Percentiles rank a stretch among this genome's conserved stretches.
These are phyloP conservation scores for Dendrocincla fuliginosa DNA, from an alignment of 2,797 vertebrate genomes.

Conservation along the genomic window DNA sequence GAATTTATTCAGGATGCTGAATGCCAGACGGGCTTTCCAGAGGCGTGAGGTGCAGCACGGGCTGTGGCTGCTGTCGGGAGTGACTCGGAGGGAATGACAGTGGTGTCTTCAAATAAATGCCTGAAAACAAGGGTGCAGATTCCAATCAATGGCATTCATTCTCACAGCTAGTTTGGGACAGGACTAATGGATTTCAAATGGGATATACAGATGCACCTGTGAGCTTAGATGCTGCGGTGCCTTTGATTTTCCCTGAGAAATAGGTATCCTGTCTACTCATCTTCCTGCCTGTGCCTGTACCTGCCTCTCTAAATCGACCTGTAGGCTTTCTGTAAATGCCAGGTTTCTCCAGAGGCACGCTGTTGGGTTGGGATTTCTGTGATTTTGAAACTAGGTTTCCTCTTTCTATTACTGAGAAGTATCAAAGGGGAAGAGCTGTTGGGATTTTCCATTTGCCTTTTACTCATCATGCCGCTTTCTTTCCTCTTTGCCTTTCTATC, in stretches of 20 bases:
- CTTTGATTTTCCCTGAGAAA: background rate
- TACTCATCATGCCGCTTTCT: background rate
- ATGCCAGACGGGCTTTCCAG: background rate
- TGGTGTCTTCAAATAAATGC: background rate
- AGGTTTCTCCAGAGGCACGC: background rate
- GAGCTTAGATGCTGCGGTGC: background rate
- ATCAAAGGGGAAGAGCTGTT: slow-evolving; percentile 21
- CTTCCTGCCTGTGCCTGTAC: rapidly evolving
- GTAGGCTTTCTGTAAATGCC: background rate
- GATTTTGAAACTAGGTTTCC: slow-evolving; percentile 38
- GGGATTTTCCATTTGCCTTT: slow-evolving; percentile 52
- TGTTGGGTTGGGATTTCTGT: background rate
- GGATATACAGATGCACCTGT: background rate
- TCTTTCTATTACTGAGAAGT: background rate
- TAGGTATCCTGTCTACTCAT: background rate
- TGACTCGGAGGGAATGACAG: background rate
- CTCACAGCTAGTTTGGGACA: background rate
- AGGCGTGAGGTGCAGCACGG: background rate
- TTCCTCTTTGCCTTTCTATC: background rate
- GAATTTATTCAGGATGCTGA: background rate
- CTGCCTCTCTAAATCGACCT: background rate
- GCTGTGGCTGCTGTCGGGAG: background rate
- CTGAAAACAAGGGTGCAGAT: background rate
- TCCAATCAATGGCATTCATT: background rate
- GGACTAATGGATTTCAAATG: background rate